A percentile compares a stretch with the other conserved stretches of the same genome.
These are phyloP conservation scores for Eupithecia centaureata DNA, from an alignment of 2,888 invertebrate species.

Conservation along the genomic window DNA sequence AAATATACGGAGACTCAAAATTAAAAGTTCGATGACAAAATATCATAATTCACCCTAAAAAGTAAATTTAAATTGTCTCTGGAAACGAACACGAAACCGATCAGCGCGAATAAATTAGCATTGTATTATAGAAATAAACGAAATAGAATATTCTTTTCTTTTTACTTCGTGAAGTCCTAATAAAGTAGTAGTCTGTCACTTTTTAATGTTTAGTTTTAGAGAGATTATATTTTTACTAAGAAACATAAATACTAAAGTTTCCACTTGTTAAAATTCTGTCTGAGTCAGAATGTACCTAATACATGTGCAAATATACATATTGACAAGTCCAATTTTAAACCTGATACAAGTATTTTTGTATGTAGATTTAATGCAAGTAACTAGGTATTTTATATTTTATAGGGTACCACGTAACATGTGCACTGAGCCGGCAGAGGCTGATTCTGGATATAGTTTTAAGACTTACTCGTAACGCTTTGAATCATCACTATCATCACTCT, in stretches of 20 bases:
- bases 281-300: not conserved
- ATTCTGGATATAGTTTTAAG: too few species aligned
- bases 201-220: too few species aligned
- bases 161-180: not conserved
- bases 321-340: not conserved
- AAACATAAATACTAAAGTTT: too few species aligned
- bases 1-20: not conserved
- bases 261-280: not conserved
- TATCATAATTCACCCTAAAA: constrained; percentile 1
- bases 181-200: not conserved
- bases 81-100: not conserved
- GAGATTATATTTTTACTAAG: too few species aligned
- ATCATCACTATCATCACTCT: too few species aligned
- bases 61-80: not conserved
- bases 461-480: too few species aligned
- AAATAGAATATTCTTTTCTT: not conserved
- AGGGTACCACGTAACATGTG: too few species aligned
- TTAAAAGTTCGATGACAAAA: constrained; percentile 1
- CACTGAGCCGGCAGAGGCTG: too few species aligned
- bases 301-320: not conserved
- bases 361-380: too few species aligned
- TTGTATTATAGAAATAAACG: not conserved
- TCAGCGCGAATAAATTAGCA: not conserved
- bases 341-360: not conserved
- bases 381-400: too few species aligned